Percentiles rank a stretch among this genome's conserved stretches.
These are phyloP conservation scores for Hydra vulgaris DNA, from an alignment of 30 jellyfish, hydroid and myxozoan species.

Conservation along the genomic window DNA sequence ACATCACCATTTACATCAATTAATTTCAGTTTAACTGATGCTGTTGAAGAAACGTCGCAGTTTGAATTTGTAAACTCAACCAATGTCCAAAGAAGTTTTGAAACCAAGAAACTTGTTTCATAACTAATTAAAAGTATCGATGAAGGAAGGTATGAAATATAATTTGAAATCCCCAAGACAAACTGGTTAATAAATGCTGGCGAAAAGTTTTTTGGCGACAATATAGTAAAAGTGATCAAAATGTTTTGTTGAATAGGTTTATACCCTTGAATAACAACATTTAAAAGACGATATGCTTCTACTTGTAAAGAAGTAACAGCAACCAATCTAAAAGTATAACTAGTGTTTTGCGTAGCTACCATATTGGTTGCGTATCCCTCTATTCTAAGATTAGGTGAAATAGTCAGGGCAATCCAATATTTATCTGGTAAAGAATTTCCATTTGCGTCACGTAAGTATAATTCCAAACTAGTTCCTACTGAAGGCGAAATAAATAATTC, in stretches of 20 bases:
- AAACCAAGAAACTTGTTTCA: neutral
- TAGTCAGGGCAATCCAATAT: slow-evolving; percentile 12
- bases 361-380: slow-evolving; percentile 20
- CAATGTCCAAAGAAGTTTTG: neutral
- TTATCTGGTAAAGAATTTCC: slow-evolving; percentile 6
- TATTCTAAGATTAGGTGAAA: neutral
- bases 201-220: slow-evolving; percentile 10
- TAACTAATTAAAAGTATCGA: slow-evolving; percentile 2
- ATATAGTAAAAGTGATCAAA: slow-evolving; percentile 25
- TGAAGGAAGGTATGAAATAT: neutral
- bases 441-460: slow-evolving; percentile 16
- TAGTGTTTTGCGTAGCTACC: slow-evolving; percentile 16
- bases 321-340: slow-evolving; percentile 7
- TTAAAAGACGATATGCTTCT: neutral
- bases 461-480: neutral
- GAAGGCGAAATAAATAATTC: slow-evolving; percentile 42
- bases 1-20: neutral
- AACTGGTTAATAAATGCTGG: slow-evolving; percentile 13
- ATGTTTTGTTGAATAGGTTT: slow-evolving; percentile 19
- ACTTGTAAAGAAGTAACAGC: slow-evolving; percentile 21
- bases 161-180: slow-evolving; percentile 9
- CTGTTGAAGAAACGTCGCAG: neutral
- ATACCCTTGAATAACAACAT: neutral
- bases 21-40: neutral
- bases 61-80: neutral